phyloP scores from a whole-genome alignment of 2,797 vertebrate genomes.

The Okamejei kenojei region DNA sequence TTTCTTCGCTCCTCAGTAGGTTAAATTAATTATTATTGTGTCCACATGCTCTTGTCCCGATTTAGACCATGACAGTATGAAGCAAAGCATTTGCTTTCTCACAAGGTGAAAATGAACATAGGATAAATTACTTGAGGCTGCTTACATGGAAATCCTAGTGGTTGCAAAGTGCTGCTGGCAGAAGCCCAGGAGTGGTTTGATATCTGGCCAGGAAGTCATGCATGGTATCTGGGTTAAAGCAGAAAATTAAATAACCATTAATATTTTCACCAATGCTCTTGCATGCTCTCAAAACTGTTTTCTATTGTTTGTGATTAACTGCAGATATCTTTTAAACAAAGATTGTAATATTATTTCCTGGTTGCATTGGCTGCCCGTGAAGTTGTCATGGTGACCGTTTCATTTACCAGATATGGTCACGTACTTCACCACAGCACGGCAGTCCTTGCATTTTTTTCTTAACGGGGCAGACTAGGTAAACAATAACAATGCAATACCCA shows the following conservation, averaged over 20 bases:
- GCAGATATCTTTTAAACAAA: background rate
- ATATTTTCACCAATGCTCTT: background rate
- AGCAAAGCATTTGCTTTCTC: background rate
- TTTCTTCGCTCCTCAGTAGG: background rate
- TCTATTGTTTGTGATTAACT: background rate
- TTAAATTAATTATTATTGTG: background rate
- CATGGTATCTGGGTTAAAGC: background rate
- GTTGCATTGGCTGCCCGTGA: background rate
- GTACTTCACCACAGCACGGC: background rate
- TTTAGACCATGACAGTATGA: background rate
- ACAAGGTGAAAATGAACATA: background rate
- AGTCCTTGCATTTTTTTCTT: background rate
- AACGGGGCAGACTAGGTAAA: background rate
- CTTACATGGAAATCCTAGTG: background rate
- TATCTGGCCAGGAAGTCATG: background rate
- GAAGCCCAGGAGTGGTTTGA: background rate
- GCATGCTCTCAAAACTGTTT: background rate
- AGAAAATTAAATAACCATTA: background rate
- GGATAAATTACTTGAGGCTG: background rate
- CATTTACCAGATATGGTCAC: background rate
- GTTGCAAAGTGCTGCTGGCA: background rate
- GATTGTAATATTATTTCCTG: background rate
- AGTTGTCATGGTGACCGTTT: constrained; percentile 13
- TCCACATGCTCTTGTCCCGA: background rate
- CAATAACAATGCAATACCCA: background rate